Evolutionary conservation across 1,140 invertebrate genomes (phyloP).

Genomic region (Cotesia chilonis): DNA sequence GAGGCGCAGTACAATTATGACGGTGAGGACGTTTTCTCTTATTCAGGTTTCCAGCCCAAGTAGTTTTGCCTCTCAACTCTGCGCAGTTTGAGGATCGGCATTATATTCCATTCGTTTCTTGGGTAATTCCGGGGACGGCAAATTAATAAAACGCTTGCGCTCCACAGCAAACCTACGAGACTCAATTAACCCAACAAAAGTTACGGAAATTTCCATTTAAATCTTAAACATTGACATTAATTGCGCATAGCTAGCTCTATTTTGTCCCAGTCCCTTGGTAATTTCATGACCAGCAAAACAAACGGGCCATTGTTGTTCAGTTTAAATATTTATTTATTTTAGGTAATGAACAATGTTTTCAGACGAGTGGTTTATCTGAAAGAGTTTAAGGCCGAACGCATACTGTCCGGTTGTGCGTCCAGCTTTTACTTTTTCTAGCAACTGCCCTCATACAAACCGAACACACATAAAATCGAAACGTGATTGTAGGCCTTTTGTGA

Average conservation of each 20-base stretch:
- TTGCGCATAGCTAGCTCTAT: neutral
- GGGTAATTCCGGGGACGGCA: neutral
- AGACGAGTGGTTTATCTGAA: conserved; percentile 50
- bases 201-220: conserved; percentile 51
- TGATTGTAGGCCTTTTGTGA: conserved; percentile 32
- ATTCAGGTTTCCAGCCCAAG: too few species aligned
- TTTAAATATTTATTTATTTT: neutral
- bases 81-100: neutral
- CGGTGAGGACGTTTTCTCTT: neutral
- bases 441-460: neutral
- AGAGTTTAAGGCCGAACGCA: conserved; percentile 45
- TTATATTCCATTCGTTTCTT: neutral
- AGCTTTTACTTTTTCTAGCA: conserved; percentile 18
- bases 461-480: too few species aligned
- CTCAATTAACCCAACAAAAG: conserved; percentile 51
- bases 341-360: conserved; percentile 24
- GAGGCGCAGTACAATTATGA: neutral
- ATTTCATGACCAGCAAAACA: neutral
- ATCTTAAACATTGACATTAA: conserved; percentile 47
- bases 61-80: neutral
- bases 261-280: neutral
- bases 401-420: conserved; percentile 30
- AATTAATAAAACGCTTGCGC: conserved; percentile 41
- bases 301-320: neutral
- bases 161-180: conserved; percentile 38